Evolutionary conservation across 1,140 invertebrate genomes (phyloP), one percentile per base, ranked within the genome.

Genomic region (Pararge aegeria): DNA sequence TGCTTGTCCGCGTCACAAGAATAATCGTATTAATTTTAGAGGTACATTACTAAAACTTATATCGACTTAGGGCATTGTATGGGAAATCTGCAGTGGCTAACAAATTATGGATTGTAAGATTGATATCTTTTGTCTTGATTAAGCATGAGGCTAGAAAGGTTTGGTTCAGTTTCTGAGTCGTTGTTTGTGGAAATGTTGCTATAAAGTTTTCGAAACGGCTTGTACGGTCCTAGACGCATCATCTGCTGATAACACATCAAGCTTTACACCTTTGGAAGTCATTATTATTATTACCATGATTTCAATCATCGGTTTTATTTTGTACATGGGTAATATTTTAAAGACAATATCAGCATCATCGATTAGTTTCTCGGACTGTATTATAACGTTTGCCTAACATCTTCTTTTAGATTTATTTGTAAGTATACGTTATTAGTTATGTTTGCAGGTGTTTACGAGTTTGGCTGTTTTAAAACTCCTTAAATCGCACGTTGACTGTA

Each of bases 91-190:
- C 50, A 54, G 61, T 63, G 54, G 49, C 50, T 63, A 62, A 62
- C 54, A 38, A 42, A 52, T 49, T 42, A 37, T 16, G 15, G 34
- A 20, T 56, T 34, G 54, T 24, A 46, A 52, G 3, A n/a, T n/a
- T n/a, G n/a, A 55, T 61, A 61, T 48, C 40, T 42, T 40, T 56
- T 16, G 48, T 42, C 12, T 53, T 57, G 49, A 46, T 49, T 52
- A 48, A 63, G 61, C 61, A 63, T 63, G 55, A 63, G 30, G 38
- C 40, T 63, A 63, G 61, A 44, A 37, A 46, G 54, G 61, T 50
- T 57, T 52, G 61, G 61, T 53, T 53, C 57, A 63, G 52, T 27
- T 37, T 27, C 40, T 30, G 27, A 53, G 24, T 20, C 34, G 49
- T 59, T 52, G 56, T 53, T 63, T 63, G 55, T 44, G 55, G 46